These are phyloP conservation scores for Triplophysa dalaica DNA, from an alignment of 2,113 vertebrate species.

Conservation along the genomic window DNA sequence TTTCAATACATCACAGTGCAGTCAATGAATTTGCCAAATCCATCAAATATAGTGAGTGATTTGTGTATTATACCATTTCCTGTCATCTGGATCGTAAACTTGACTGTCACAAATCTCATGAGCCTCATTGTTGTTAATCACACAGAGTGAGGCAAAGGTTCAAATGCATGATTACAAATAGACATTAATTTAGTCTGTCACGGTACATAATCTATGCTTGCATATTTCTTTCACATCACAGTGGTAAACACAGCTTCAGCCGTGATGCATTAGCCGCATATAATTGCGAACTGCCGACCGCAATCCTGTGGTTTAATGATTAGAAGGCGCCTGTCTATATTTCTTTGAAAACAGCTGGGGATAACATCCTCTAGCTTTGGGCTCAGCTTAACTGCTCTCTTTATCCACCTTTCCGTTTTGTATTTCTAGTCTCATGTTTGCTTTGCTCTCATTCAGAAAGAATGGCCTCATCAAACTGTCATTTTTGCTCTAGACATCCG, in stretches of 20 bases:
- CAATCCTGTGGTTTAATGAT: conserved; percentile 33
- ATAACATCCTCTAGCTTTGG: background rate
- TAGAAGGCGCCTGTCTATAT: conserved; percentile 1
- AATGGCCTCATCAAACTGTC: conserved; percentile 20
- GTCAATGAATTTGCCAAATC: conserved; percentile 3
- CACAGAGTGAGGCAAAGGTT: conserved; percentile 23
- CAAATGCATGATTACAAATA: conserved; percentile 9
- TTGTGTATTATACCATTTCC: conserved; percentile 19
- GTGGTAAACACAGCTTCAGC: conserved; percentile 12
- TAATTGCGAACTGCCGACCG: background rate
- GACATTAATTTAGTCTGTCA: conserved; percentile 23
- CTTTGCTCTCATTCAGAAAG: background rate
- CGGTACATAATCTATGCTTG: conserved; percentile 32
- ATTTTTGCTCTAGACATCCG: conserved; percentile 19
- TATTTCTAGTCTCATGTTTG: background rate
- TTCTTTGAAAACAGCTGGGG: background rate
- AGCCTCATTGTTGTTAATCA: background rate
- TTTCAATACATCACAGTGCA: conserved; percentile 26
- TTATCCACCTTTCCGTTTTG: background rate
- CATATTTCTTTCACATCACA: conserved; percentile 23
- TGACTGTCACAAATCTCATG: background rate
- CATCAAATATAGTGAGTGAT: conserved; percentile 5
- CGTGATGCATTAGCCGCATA: conserved; percentile 8
- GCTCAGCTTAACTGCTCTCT: background rate
- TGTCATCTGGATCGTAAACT: background rate